Evolutionary conservation across 2,797 vertebrate genomes (phyloP), one percentile per base, ranked within the genome.

Genomic region (Bovichtus diacanthus): DNA sequence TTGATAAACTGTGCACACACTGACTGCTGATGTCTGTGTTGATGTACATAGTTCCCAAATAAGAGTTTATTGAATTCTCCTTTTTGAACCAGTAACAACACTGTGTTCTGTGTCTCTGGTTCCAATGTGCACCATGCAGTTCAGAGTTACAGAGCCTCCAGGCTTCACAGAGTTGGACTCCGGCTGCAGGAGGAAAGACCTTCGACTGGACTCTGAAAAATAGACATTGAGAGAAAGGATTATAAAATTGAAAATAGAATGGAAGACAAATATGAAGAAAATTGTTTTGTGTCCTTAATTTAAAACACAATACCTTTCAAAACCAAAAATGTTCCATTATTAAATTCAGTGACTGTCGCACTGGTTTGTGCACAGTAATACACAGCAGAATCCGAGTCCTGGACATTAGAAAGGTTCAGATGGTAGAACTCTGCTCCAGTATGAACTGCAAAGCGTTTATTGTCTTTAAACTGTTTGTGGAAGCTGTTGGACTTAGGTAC

Each of bases 11-110:
- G 74, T 83, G 88, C 31, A 16, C 62, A 71, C 91, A 92, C 29
- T 39, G 47, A 18, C 23, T 59, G 63, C 49, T 53, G 19, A 44
- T 69, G 21, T 64, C n/a, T 25, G 27, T 43, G 51, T 79, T 39
- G 50, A 76, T 54, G 58, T 87, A 75, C 63, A 91, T 55, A 2
- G 83, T 73, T 76, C 73, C 82, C 47, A 76, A 51, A 2, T 7
- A 60, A 47, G 71, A 80, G 39, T 74, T 38, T 69, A 18, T 25
- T 10, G 67, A 62, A 11, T 66, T 1, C 36, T 68, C 68, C 29
- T 68, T 51, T 73, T 75, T 87, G 61, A 92, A 82, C 92, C 88
- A 94, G 80, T 88, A 86, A n/a, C n/a, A 29, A 92, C 83, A 2
- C 23, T 56, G 65, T 78, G 81, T 3, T 82, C 71, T 74, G 36